phyloP scores from a whole-genome alignment of 2,797 vertebrate species.

The Crenichthys baileyi region DNA sequence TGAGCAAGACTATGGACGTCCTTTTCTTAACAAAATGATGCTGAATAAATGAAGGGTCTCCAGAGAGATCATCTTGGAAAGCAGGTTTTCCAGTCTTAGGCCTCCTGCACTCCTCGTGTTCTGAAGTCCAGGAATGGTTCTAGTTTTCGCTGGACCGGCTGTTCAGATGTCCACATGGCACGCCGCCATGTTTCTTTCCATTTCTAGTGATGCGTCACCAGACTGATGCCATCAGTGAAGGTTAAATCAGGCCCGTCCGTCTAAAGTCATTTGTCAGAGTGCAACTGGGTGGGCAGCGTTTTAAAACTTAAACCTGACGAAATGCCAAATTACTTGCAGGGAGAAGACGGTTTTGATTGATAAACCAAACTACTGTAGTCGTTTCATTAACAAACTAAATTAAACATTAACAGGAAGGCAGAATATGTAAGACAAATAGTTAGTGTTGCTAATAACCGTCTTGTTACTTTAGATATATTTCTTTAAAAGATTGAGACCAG shows the following conservation, averaged over 20 bases:
- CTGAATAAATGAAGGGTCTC: conserved; percentile 32
- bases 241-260: conserved; percentile 41
- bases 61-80: conserved; percentile 17
- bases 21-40: conserved; percentile 15
- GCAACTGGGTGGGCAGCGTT: neutral
- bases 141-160: conserved; percentile 36
- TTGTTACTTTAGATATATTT: too few relatives aligned
- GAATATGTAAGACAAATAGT: neutral
- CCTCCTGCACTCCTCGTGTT: conserved; percentile 1
- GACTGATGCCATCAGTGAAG: conserved; percentile 42
- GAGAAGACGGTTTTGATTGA: neutral
- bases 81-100: conserved; percentile 23
- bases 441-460: neutral
- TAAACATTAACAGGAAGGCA: neutral
- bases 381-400: too few relatives aligned
- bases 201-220: conserved; percentile 26
- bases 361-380: neutral
- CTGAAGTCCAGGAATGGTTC: neutral
- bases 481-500: too few relatives aligned
- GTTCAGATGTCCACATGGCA: conserved; percentile 60
- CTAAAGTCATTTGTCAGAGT: conserved; percentile 3
- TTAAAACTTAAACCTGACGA: neutral
- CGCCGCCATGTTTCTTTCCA: conserved; percentile 31
- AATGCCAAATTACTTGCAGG: neutral
- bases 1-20: neutral